Evolutionary conservation across 2,888 invertebrate genomes (phyloP), one percentile per base, ranked within the genome.

Genomic region (Seira musarum): DNA sequence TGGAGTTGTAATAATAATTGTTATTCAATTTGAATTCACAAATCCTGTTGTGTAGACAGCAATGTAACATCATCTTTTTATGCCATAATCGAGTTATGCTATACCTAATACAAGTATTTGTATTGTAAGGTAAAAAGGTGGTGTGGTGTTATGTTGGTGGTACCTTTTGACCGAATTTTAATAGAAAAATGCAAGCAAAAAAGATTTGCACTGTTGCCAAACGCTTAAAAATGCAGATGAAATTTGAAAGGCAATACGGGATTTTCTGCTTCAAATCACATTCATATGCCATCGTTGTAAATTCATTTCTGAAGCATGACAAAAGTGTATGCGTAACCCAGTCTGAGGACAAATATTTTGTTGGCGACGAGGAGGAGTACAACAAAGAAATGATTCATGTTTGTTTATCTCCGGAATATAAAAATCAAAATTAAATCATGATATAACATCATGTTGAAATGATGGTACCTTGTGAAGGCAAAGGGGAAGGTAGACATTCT

Each of bases 101-200:
- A n/a, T n/a, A 46, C 61, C 46, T 15, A 61, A 21, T 57, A 69
- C 8, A 69, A 69, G 17, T 69, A 5, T 22, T 61, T 24, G 24
- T 46, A 21, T 21, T 8, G 17, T 46, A 17, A 57, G 25, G 21
- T n/a, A 13, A 46, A n/a, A n/a, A n/a, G n/a, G n/a, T 61, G n/a
- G n/a, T n/a, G n/a, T n/a, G 35, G 24, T 67, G 22, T 19, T 35
- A 61, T 13, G 35, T 71, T 67, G 67, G 8, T 68, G 63, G 25
- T 73, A 80, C 80, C 80, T 80, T 73, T 80, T 80, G 80, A 80
- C 80, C 80, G 80, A 74, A 80, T 80, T 80, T 49, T 40, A 2
- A 22, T 24, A 46, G 17, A 68, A 30, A 6, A 22, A 66, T 10
- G 5, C 35, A 30, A 66, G 1, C 15, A 66, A 19, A 40, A 78